Evolutionary conservation across 2,888 invertebrate species (phyloP).

Genomic region (Erebia palarica): DNA sequence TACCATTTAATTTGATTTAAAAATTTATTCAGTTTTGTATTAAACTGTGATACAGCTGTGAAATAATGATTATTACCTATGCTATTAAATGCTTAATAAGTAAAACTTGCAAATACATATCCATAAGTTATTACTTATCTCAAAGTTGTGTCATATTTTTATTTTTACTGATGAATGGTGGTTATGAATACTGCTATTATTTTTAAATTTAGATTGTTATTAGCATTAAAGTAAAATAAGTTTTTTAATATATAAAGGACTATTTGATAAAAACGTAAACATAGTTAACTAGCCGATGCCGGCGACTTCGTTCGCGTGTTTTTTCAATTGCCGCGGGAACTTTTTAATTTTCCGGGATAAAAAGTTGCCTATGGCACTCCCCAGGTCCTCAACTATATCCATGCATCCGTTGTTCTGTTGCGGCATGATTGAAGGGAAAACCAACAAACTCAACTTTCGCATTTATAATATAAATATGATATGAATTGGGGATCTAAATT

Average conservation of each 20-base stretch:
- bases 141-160: conserved; percentile 8
- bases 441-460: too few species aligned
- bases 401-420: too few species aligned
- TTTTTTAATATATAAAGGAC: conserved; percentile 1
- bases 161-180: conserved; percentile 1
- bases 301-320: too few species aligned
- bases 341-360: too few species aligned
- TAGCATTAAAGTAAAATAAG: not conserved
- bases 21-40: not conserved
- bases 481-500: too few species aligned
- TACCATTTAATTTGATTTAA: conserved; percentile 6
- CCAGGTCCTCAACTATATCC: too few species aligned
- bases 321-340: too few species aligned
- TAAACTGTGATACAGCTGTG: too few species aligned
- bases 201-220: not conserved
- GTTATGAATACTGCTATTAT: not conserved
- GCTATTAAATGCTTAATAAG: conserved; percentile 16
- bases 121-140: not conserved
- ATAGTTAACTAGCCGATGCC: not conserved
- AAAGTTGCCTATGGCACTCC: too few species aligned
- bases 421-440: too few species aligned
- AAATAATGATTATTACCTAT: not conserved
- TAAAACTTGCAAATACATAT: not conserved
- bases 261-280: not conserved
- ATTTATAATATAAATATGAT: too few species aligned